Conservation (phyloP, 2,888 invertebrate species). For the Machimus atricapillus region DNA sequence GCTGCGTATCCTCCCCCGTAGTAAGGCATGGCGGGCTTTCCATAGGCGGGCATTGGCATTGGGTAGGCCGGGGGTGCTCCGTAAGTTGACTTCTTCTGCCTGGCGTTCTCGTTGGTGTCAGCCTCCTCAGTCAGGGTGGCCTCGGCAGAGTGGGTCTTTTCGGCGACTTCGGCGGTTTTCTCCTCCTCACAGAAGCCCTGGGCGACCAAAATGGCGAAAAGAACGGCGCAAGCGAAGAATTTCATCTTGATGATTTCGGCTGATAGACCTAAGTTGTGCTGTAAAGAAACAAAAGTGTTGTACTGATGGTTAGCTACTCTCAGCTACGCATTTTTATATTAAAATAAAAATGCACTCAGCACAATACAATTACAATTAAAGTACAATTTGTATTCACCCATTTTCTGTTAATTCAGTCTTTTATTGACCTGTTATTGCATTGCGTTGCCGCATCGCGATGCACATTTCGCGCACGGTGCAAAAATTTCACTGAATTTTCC, state of each 20-base stretch:
- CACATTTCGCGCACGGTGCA: neutral
- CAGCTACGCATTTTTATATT: constrained; percentile 19
- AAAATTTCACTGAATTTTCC: neutral
- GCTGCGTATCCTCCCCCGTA: neutral
- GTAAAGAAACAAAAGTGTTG: neutral
- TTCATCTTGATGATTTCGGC: neutral
- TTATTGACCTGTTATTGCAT: neutral
- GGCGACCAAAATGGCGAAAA: neutral
- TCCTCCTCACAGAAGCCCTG: neutral
- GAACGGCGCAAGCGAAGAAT: neutral
- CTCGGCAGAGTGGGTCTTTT: neutral
- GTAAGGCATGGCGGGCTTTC: neutral
- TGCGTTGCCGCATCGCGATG: neutral
- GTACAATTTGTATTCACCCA: neutral
- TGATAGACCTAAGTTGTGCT: neutral
- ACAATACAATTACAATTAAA: neutral
- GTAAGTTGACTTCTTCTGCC: constrained; percentile 3
- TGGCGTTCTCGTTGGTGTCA: neutral
- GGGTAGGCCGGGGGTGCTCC: constrained; percentile 10
- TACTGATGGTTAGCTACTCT: neutral
- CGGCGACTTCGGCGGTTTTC: neutral
- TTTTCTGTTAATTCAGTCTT: constrained; percentile 1
- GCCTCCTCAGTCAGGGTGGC: neutral
- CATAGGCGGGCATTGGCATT: neutral
- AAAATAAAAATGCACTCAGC: constrained; percentile 2